Conservation (phyloP, 1,140 invertebrate species). For the Acromyrmex echinatior region DNA sequence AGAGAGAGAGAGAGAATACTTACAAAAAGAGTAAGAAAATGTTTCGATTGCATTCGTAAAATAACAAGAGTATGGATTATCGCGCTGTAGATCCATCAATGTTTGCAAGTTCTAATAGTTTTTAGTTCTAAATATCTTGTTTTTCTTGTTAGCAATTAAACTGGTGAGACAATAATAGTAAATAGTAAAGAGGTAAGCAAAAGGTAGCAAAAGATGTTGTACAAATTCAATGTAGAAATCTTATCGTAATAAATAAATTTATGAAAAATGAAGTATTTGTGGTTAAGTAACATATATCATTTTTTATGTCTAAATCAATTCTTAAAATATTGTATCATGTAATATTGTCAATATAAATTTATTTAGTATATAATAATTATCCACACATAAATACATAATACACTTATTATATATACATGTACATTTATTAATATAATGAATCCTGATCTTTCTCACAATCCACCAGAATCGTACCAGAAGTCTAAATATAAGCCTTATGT, state of each 20-base stretch:
- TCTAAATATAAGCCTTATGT: conserved; percentile 27
- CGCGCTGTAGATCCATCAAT: not conserved
- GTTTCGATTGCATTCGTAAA: conserved; percentile 33
- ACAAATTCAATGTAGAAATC: not conserved
- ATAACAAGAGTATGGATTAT: conserved; percentile 40
- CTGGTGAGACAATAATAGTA: not conserved
- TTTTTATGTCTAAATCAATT: not conserved
- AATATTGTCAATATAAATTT: not conserved
- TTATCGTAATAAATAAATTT: not conserved
- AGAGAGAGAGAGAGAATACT: not conserved
- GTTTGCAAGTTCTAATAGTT: no score
- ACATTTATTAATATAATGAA: conserved; percentile 6
- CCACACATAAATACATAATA: not conserved
- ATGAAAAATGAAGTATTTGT: not conserved
- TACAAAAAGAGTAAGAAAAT: conserved; percentile 37
- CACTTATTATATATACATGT: not conserved
- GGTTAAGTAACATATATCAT: not conserved
- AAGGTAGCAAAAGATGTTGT: not conserved
- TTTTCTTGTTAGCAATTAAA: not conserved
- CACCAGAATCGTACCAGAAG: not conserved
- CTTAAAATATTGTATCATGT: not conserved
- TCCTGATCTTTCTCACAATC: not conserved
- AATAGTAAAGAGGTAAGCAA: not conserved
- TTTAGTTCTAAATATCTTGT: not conserved
- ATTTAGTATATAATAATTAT: not conserved